Base-by-base conservation (phyloP, 2,113 vertebrate genomes). In the Hydrolagus affinis region DNA sequence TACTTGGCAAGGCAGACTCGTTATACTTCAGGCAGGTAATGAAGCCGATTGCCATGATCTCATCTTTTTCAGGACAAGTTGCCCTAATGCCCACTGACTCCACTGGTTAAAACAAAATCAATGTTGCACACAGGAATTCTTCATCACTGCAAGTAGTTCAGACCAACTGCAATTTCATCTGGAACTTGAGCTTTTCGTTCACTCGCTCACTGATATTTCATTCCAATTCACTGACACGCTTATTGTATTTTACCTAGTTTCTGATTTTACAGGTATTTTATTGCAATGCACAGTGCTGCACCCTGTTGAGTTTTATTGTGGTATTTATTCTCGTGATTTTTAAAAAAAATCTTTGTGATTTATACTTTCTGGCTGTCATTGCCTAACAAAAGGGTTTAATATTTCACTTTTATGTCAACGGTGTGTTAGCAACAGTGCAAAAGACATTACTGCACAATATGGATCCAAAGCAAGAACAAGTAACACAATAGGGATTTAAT, bases 71-170 rank as follows among this genome's bases (percentile, higher is more conserved):
- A 64, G 66, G 66, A 25, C 78, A 66, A 23, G 15, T 4, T 32
- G 25, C 62, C 19, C n/a, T 15, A 66, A 83, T 21, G 9, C 1
- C 8, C 44, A 44, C 62, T 28, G 28, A 11, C 14, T 44, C 44
- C 9, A 30, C 0, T 8, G 7, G 21, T 83, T 17, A 83, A 17
- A 83, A 66, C 44, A 44, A 44, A 44, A 44, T 44, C 44, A 10
- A 83, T 66, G 19, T 83, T 83, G 44, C 62, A 66, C 30, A 14
- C 60, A 32, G 78, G 25, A 83, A 83, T 66, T 83, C 60, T 66
- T 66, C 15, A 30, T 64, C 15, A 44, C 44, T 3, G 44, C 1
- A 44, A 44, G 44, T 44, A 44, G 32, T 83, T 83, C 78, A 83
- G 25, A 10, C 30, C 25, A 64, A 14, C 21, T 17, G 66, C 25